Percentiles rank a stretch among this genome's conserved stretches.
phyloP scores from a whole-genome alignment of 2,113 vertebrate species.

The Nothocercus julius region DNA sequence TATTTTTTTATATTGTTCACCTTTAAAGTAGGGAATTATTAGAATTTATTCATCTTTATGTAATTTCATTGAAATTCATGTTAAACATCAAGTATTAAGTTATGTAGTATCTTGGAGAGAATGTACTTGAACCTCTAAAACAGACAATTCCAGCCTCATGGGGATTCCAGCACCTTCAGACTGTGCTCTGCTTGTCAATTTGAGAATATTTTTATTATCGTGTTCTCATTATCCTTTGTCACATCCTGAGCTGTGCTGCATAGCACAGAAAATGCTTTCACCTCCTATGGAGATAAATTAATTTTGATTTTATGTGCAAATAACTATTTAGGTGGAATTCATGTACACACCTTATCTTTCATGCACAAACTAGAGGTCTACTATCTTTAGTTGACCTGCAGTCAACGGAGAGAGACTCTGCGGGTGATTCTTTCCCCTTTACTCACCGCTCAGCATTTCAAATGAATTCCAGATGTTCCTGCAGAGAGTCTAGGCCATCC shows the following conservation, averaged over 20 bases:
- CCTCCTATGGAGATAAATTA: background rate
- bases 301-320: conserved; percentile 2
- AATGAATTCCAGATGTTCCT: background rate
- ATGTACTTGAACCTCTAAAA: background rate
- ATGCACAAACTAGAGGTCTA: background rate
- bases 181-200: background rate
- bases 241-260: background rate
- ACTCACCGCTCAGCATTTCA: background rate
- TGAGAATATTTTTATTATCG: background rate
- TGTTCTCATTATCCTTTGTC: background rate
- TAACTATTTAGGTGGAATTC: background rate
- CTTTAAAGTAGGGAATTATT: background rate
- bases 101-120: background rate
- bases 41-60: background rate
- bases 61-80: background rate
- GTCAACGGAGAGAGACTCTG: background rate
- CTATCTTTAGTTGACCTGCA: background rate
- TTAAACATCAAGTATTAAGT: background rate
- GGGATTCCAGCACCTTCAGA: background rate
- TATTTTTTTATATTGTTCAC: background rate
- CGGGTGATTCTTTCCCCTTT: background rate
- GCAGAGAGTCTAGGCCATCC: background rate
- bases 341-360: background rate
- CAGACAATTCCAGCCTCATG: background rate
- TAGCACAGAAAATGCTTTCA: background rate